Evolutionary conservation across 2,888 invertebrate genomes (phyloP).

Genomic region (Tenthredo amoena): DNA sequence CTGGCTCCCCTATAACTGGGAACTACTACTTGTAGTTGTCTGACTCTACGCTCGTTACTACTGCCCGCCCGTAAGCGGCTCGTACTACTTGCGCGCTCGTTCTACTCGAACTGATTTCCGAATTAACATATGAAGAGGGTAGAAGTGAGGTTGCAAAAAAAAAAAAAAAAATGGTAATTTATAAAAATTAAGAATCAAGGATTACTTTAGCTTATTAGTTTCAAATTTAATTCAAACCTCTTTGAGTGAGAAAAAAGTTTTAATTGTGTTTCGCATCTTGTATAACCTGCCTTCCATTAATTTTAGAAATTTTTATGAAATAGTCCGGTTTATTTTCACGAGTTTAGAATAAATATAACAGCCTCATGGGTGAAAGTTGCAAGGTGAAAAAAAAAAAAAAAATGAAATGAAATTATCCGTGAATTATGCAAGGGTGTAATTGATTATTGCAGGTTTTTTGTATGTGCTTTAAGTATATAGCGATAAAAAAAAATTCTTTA

Average conservation of each 20-base stretch:
- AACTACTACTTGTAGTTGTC: slow-evolving; percentile 35
- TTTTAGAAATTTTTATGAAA: not conserved
- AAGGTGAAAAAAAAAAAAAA: not conserved
- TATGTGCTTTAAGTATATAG: not conserved
- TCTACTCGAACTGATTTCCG: not conserved
- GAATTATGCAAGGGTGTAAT: not conserved
- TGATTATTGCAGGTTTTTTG: not conserved
- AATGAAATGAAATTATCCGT: slow-evolving; percentile 10
- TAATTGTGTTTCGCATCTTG: not conserved
- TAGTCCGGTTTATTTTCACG: not conserved
- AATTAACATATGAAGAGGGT: not conserved
- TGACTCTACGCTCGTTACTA: slow-evolving; percentile 26
- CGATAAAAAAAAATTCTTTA: not conserved
- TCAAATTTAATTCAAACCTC: not conserved
- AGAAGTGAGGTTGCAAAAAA: not conserved
- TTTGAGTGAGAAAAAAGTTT: not conserved
- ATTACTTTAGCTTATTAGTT: not conserved
- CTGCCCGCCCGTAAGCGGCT: not conserved
- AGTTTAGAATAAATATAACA: not conserved
- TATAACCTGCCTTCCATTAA: not conserved
- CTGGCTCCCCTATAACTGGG: not conserved
- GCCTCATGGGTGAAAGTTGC: not conserved
- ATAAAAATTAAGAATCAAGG: not conserved
- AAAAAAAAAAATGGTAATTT: not conserved
- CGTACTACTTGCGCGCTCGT: slow-evolving; percentile 19